phyloP scores from a whole-genome alignment of 2,113 vertebrate genomes.

The Podarcis muralis region DNA sequence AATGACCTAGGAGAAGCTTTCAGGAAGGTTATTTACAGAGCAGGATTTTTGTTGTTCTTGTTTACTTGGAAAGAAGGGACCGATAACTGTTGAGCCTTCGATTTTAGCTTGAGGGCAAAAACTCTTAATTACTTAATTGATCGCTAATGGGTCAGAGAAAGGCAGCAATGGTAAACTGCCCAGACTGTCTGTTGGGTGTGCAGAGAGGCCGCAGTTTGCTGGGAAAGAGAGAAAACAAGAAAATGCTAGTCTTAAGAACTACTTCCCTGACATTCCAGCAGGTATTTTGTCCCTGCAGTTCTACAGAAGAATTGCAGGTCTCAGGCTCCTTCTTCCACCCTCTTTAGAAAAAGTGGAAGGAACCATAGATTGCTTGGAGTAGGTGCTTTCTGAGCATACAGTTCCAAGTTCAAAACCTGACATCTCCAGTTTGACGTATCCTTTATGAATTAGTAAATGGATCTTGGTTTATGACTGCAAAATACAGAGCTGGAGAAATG shows the following conservation, averaged over 20 bases:
- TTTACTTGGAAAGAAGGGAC: slow-evolving; percentile 1
- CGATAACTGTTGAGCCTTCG: background rate
- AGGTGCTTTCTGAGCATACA: background rate
- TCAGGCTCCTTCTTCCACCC: background rate
- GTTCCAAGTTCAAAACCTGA: background rate
- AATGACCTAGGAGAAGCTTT: background rate
- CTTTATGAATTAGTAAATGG: background rate
- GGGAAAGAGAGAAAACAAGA: background rate
- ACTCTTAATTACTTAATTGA: slow-evolving; percentile 24
- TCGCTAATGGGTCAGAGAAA: slow-evolving; percentile 10
- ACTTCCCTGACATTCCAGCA: background rate
- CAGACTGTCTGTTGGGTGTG: background rate
- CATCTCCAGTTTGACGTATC: too few relatives aligned
- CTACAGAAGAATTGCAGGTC: slow-evolving; percentile 14
- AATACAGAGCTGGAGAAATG: too few relatives aligned
- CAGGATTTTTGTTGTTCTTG: background rate
- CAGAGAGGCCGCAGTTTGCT: background rate
- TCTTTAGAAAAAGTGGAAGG: background rate
- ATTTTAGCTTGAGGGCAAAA: slow-evolving; percentile 28
- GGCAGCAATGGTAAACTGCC: background rate
- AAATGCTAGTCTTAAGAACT: background rate
- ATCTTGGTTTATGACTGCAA: background rate
- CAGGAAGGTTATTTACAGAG: background rate
- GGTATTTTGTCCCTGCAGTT: background rate
- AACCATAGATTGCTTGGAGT: background rate